A percentile compares a stretch with the other conserved stretches of the same genome.
These are phyloP conservation scores for Pocillopora damicornis DNA, from an alignment of 64 coral and sea anemone species.

Conservation along the genomic window DNA sequence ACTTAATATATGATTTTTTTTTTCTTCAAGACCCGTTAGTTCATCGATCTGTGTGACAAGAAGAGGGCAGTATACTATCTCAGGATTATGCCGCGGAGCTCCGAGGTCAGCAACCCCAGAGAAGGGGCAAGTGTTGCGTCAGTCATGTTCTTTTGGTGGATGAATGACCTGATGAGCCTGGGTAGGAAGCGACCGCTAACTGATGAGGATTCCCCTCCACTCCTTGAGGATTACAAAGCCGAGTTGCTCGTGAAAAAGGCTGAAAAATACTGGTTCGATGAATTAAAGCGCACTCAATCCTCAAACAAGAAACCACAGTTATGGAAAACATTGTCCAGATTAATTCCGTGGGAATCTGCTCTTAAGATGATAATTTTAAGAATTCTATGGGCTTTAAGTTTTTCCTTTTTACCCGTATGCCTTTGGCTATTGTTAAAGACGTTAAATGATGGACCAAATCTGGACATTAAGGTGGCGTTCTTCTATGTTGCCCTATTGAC, in stretches of 20 bases:
- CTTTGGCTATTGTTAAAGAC: constrained; percentile 38
- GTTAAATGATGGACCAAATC: background rate
- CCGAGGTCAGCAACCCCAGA: constrained; percentile 18
- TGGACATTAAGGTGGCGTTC: background rate
- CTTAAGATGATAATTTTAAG: background rate
- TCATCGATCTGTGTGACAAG: too few relatives aligned
- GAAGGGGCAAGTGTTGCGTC: constrained; percentile 32
- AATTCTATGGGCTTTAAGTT: background rate
- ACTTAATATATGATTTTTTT: too few relatives aligned
- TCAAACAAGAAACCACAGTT: constrained; percentile 11
- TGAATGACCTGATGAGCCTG: constrained; percentile 22
- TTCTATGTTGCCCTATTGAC: background rate
- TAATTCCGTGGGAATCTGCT: background rate
- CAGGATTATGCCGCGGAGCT: background rate
- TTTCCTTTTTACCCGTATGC: background rate
- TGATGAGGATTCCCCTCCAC: constrained; percentile 47
- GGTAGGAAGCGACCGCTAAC: constrained; percentile 60
- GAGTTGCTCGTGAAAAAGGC: background rate
- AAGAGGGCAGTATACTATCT: too few relatives aligned
- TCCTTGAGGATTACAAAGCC: background rate
- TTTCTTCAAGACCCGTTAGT: too few relatives aligned
- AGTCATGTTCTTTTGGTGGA: constrained; percentile 56
- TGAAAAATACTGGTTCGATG: constrained; percentile 19
- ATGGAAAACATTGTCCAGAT: constrained; percentile 34
- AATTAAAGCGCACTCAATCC: background rate